Percentiles rank a stretch among this genome's conserved stretches.
phyloP scores from a whole-genome alignment of 2,888 invertebrate species.

The Dasypogon diadema region DNA sequence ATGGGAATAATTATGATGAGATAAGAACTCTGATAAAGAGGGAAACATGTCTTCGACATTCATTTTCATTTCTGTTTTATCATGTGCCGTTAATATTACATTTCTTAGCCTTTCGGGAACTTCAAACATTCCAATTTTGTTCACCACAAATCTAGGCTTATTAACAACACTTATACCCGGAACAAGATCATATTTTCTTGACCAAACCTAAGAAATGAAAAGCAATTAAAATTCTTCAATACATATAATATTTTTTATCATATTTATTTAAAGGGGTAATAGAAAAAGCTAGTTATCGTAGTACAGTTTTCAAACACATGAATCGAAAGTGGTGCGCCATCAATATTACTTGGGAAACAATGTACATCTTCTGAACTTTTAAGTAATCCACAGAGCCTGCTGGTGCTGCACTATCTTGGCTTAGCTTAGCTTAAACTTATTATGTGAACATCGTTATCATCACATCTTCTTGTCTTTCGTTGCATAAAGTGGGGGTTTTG shows the following conservation, averaged over 20 bases:
- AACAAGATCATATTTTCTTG: slow-evolving; percentile 63
- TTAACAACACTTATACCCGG: slow-evolving; percentile 72
- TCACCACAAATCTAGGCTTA: slow-evolving; percentile 74
- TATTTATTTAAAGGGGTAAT: too few relatives aligned
- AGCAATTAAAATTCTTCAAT: not conserved
- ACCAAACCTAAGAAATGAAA: slow-evolving; percentile 59
- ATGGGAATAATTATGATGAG: slow-evolving; percentile 74
- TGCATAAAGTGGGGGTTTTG: too few relatives aligned
- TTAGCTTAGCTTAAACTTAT: too few relatives aligned
- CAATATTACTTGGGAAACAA: too few relatives aligned
- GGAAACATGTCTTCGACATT: slow-evolving; percentile 70
- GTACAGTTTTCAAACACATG: too few relatives aligned
- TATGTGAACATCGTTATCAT: too few relatives aligned
- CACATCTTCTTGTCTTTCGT: too few relatives aligned
- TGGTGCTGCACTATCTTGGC: too few relatives aligned
- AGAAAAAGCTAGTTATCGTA: too few relatives aligned
- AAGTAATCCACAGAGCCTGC: too few relatives aligned
- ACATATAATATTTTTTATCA: not conserved
- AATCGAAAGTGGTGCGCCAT: too few relatives aligned
- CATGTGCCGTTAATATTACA: slow-evolving; percentile 68
- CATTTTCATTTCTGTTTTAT: slow-evolving; percentile 66
- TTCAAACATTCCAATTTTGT: slow-evolving; percentile 68
- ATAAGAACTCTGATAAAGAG: slow-evolving; percentile 70
- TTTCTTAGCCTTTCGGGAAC: slow-evolving; percentile 71
- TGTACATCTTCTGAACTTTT: too few relatives aligned